These are phyloP conservation scores for Stichodactyla helianthus DNA, from an alignment of 64 coral and sea anemone genomes.

Conservation along the genomic window DNA sequence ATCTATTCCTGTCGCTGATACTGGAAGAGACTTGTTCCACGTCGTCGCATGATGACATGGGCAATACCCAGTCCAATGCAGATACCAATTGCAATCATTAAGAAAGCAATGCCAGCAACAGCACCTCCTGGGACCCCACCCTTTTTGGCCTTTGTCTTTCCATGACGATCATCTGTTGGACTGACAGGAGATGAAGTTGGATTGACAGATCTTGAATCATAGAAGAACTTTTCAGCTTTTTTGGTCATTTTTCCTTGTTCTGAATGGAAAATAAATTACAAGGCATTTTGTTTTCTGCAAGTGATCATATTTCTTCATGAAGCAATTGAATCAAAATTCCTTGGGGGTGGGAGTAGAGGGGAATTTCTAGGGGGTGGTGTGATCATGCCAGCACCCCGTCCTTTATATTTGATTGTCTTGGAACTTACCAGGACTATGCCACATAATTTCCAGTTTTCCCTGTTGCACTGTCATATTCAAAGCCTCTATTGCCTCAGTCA, in stretches of 20 bases:
- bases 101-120: slow-evolving; percentile 39
- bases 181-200: neutral
- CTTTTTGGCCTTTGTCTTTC: neutral
- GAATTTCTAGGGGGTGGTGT: too few relatives aligned
- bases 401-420: neutral
- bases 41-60: slow-evolving; percentile 51
- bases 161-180: neutral
- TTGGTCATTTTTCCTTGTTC: neutral
- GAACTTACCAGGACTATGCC: neutral
- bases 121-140: slow-evolving; percentile 33
- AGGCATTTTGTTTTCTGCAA: too few relatives aligned
- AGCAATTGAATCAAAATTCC: too few relatives aligned
- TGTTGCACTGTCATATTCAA: slow-evolving; percentile 3
- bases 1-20: slow-evolving; percentile 45
- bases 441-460: slow-evolving; percentile 4
- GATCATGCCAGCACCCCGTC: too few relatives aligned
- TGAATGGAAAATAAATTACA: neutral
- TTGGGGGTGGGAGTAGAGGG: too few relatives aligned
- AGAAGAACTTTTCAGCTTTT: slow-evolving; percentile 15
- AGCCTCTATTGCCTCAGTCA: slow-evolving; percentile 22
- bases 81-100: slow-evolving; percentile 45
- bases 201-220: neutral
- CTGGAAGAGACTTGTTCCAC: slow-evolving; percentile 44
- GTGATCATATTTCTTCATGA: too few relatives aligned
- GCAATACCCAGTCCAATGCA: slow-evolving; percentile 35